phyloP scores from a whole-genome alignment of 2,797 vertebrate genomes.

The Etheostoma perlongum region DNA sequence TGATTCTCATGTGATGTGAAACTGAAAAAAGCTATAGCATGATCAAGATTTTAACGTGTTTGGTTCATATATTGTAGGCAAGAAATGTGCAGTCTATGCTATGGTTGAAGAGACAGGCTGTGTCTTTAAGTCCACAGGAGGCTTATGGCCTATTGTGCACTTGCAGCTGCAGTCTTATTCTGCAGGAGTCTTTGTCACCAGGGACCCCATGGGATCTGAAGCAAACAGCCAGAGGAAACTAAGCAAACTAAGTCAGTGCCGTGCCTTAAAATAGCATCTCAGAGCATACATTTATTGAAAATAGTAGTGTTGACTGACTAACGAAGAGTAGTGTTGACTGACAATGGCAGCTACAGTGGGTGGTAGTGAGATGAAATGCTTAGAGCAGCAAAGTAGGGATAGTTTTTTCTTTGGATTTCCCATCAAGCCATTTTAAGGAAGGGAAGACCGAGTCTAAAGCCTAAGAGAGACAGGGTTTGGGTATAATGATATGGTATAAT shows the following conservation, averaged over 20 bases:
- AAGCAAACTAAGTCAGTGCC: slow-evolving; percentile 9
- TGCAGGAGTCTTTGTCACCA: slow-evolving; percentile 23
- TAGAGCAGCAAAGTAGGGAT: slow-evolving; percentile 39
- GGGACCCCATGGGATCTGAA: slow-evolving; percentile 32
- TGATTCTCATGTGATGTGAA: slow-evolving; percentile 26
- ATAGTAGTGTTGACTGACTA: slow-evolving; percentile 10
- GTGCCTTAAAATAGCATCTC: slow-evolving; percentile 33
- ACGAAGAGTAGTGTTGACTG: slow-evolving; percentile 9
- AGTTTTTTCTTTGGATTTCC: slow-evolving; percentile 25
- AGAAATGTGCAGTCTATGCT: background rate
- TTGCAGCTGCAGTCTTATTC: slow-evolving; percentile 30
- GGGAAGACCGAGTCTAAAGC: background rate
- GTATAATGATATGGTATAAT: background rate
- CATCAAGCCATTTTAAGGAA: slow-evolving; percentile 33
- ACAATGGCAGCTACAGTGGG: slow-evolving; percentile 34
- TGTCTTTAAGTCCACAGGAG: slow-evolving; percentile 41
- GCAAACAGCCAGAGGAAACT: slow-evolving; percentile 55
- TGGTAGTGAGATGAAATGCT: slow-evolving; percentile 42
- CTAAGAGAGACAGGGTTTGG: slow-evolving; percentile 4
- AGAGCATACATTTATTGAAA: slow-evolving; percentile 30
- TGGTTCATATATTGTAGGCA: background rate
- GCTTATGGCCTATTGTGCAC: slow-evolving; percentile 15
- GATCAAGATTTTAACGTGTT: slow-evolving; percentile 16
- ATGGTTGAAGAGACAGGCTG: slow-evolving; percentile 16
- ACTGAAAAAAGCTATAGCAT: slow-evolving; percentile 14